phyloP scores from a whole-genome alignment of 2,113 vertebrate species.

The Eupsittula cactorum region DNA sequence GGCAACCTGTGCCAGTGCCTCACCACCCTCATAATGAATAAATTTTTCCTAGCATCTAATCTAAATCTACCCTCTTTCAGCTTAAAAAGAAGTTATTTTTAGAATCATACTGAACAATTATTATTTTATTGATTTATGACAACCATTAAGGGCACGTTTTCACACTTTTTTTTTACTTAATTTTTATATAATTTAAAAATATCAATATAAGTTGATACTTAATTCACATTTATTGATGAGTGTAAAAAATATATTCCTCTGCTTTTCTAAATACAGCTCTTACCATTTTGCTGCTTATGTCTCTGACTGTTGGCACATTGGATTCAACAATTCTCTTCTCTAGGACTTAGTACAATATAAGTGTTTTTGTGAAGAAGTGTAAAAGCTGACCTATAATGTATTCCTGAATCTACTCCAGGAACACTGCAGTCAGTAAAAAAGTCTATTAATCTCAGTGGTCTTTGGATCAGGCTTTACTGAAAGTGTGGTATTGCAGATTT shows the following conservation, averaged over 20 bases:
- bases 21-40: neutral
- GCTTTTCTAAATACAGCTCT: neutral
- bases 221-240: neutral
- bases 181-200: neutral
- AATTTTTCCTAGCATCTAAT: neutral
- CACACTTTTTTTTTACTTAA: neutral
- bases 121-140: neutral
- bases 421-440: neutral
- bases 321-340: neutral
- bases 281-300: neutral
- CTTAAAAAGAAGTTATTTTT: neutral
- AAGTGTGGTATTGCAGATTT: neutral
- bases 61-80: neutral
- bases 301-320: neutral
- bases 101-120: neutral
- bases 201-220: neutral
- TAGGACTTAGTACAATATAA: neutral
- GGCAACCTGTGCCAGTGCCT: neutral
- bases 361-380: neutral
- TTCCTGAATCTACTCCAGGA: neutral
- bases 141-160: neutral
- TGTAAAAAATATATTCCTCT: neutral
- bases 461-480: neutral
- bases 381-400: neutral
- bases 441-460: neutral